Evolutionary conservation across 2,113 vertebrate genomes (phyloP).

Genomic region (Lepidothrix coronata): DNA sequence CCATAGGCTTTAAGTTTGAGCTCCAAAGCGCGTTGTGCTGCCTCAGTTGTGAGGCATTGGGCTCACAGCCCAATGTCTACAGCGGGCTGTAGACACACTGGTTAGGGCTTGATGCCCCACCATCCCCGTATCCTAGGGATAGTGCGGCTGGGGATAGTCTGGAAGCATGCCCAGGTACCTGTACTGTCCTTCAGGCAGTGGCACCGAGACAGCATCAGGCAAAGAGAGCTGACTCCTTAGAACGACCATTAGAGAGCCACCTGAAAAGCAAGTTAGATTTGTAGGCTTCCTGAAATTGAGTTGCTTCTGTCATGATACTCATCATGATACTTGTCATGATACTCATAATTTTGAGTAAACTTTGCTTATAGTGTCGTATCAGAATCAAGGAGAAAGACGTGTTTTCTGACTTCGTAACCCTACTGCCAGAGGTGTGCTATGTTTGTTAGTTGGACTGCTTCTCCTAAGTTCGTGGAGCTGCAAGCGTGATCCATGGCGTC

Average conservation of each 20-base stretch:
- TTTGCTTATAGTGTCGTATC: not conserved
- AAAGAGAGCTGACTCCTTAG: not conserved
- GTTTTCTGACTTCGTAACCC: not conserved
- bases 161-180: not conserved
- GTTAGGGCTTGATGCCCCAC: not conserved
- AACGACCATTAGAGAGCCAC: not conserved
- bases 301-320: not conserved
- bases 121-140: not conserved
- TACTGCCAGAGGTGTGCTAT: not conserved
- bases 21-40: rapidly evolving
- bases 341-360: not conserved
- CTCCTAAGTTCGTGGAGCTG: not conserved
- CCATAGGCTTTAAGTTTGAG: not conserved
- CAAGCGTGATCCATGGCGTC: not conserved
- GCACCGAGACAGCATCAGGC: not conserved
- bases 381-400: not conserved
- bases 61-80: too few relatives aligned
- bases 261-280: not conserved
- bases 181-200: not conserved
- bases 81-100: not conserved
- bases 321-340: not conserved
- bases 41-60: not conserved
- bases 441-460: not conserved
- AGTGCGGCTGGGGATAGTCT: not conserved
- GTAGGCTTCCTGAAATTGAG: rapidly evolving